Percentiles rank a stretch among this genome's conserved stretches.
Conservation (phyloP, 2,888 invertebrate species). For the Trachelus tabidus region DNA sequence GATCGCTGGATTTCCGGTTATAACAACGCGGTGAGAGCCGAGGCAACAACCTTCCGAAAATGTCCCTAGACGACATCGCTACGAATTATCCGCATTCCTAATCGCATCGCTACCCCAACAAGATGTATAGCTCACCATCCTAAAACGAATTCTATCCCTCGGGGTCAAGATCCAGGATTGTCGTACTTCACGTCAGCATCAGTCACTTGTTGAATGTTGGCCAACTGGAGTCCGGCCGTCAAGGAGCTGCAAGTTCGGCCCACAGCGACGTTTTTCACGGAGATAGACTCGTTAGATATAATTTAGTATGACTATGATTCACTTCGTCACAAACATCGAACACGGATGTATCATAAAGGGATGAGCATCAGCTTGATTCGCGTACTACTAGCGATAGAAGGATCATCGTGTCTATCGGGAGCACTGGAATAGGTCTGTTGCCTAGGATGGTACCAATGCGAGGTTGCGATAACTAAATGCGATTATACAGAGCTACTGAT, state of each 20-base stretch:
- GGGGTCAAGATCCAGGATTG: background rate
- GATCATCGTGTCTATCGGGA: background rate
- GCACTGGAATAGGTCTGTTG: background rate
- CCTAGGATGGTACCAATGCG: background rate
- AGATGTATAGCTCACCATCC: background rate
- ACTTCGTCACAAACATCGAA: background rate
- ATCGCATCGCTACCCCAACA: background rate
- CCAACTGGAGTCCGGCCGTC: slow-evolving; percentile 6
- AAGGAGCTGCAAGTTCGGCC: background rate
- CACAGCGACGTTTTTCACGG: background rate
- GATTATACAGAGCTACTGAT: background rate
- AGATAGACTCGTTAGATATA: background rate
- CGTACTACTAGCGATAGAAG: background rate
- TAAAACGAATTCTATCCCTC: background rate
- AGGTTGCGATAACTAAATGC: background rate
- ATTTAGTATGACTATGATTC: background rate
- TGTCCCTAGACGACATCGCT: background rate
- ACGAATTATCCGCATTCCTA: background rate
- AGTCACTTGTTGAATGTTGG: slow-evolving; percentile 54
- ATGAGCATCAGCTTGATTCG: background rate
- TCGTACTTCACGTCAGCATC: slow-evolving; percentile 27
- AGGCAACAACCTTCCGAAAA: background rate
- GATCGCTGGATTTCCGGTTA: background rate
- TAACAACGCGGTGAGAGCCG: background rate
- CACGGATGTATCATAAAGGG: background rate